Evolutionary conservation across 2,888 invertebrate species (phyloP).

Genomic region (Caradrina clavipalpis): DNA sequence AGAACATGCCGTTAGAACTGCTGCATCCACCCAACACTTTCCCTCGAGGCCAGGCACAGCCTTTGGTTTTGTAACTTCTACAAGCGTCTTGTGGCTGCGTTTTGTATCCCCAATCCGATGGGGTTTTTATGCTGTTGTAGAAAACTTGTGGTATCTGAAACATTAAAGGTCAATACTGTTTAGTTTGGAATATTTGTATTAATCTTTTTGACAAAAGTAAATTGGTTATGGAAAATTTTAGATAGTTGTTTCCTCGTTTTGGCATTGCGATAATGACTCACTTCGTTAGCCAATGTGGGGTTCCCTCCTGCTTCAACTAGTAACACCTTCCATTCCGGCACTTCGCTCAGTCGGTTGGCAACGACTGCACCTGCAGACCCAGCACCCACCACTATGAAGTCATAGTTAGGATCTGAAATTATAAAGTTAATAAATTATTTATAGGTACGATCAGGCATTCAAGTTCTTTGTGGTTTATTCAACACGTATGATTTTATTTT

Average conservation of each 20-base stretch:
- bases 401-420: constrained; percentile 85
- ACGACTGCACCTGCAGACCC: constrained; percentile 92
- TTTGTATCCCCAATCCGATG: constrained; percentile 90
- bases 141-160: constrained; percentile 77
- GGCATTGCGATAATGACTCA: constrained; percentile 20
- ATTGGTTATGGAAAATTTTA: background rate
- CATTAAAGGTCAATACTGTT: background rate
- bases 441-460: background rate
- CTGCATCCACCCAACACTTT: constrained; percentile 92
- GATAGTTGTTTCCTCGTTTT: background rate
- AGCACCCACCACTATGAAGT: constrained; percentile 91
- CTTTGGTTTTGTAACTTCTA: constrained; percentile 77
- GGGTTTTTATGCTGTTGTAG: constrained; percentile 72
- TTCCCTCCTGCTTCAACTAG: constrained; percentile 91
- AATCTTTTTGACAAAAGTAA: background rate
- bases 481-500: too few species aligned
- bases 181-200: background rate
- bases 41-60: constrained; percentile 91
- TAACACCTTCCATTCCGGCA: constrained; percentile 89
- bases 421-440: background rate
- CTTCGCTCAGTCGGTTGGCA: constrained; percentile 91
- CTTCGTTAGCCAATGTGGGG: constrained; percentile 87
- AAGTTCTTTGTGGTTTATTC: background rate
- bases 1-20: constrained; percentile 91
- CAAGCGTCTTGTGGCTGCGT: constrained; percentile 86